Evolutionary conservation across 2,888 invertebrate genomes (phyloP).

Genomic region (Agonopterix alstromeriana): DNA sequence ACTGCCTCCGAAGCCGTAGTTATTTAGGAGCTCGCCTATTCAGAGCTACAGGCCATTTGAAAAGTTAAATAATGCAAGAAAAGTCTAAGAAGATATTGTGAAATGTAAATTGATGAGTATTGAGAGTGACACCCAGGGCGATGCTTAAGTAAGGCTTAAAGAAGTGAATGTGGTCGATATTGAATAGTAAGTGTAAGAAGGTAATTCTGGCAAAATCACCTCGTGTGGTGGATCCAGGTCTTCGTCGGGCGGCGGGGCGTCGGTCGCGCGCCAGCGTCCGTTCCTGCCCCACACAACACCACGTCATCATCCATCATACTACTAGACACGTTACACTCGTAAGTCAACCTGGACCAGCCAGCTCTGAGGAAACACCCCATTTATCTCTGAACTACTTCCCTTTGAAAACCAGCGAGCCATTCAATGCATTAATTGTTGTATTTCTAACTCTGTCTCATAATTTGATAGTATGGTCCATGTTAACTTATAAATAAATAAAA

Average conservation of each 20-base stretch:
- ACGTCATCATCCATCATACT: constrained; percentile 31
- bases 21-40: constrained; percentile 11
- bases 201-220: constrained; percentile 77
- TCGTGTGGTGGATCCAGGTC: constrained; percentile 66
- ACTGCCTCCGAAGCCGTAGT: constrained; percentile 7
- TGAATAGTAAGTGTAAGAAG: constrained; percentile 54
- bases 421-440: too few species aligned
- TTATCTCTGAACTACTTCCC: too few species aligned
- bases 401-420: too few species aligned
- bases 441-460: too few species aligned
- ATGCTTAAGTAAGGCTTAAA: constrained; percentile 55
- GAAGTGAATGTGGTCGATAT: constrained; percentile 57
- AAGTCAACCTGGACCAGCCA: not conserved
- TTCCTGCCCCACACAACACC: constrained; percentile 68
- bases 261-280: constrained; percentile 64
- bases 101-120: constrained; percentile 22
- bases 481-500: too few species aligned
- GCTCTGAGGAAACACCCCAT: too few species aligned
- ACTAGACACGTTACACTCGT: not conserved
- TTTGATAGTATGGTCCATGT: too few species aligned
- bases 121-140: constrained; percentile 60
- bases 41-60: constrained; percentile 5
- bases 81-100: constrained; percentile 12
- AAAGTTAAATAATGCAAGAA: not conserved
- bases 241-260: constrained; percentile 61